These are phyloP conservation scores for Eudasyphora cyanicolor DNA, from an alignment of 2,888 invertebrate genomes.

Conservation along the genomic window DNA sequence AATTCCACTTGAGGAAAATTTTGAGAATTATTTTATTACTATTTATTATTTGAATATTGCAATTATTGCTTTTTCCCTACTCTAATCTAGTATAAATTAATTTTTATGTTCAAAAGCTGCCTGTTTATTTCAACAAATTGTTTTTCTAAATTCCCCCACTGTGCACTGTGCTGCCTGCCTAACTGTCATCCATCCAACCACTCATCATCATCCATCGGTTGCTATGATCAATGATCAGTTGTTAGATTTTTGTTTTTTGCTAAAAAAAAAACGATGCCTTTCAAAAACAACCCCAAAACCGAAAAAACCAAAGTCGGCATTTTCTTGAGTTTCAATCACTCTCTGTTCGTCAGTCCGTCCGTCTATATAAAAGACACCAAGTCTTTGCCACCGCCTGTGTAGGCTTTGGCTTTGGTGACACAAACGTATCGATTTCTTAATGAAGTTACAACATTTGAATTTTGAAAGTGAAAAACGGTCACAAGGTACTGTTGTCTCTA, in stretches of 20 bases:
- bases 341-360: background rate
- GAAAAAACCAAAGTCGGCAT: background rate
- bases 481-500: no score
- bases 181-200: conserved; percentile 8
- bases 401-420: conserved; percentile 35
- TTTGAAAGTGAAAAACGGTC: conserved; percentile 13
- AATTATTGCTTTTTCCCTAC: no score
- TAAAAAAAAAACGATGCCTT: conserved; percentile 38
- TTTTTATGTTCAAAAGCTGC: no score
- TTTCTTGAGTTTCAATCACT: background rate
- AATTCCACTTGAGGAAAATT: no score
- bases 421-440: conserved; percentile 62
- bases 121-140: no score
- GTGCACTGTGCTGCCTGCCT: no score
- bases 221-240: conserved; percentile 52
- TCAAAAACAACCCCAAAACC: background rate
- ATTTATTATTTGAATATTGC: no score
- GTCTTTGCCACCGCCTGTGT: conserved; percentile 48
- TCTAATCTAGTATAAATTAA: no score
- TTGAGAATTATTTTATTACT: no score
- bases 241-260: conserved; percentile 53
- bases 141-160: no score
- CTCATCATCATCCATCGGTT: background rate
- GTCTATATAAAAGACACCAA: no score
- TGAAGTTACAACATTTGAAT: conserved; percentile 39